Evolutionary conservation across 2,888 invertebrate species (phyloP).

Genomic region (Globia sparganii): DNA sequence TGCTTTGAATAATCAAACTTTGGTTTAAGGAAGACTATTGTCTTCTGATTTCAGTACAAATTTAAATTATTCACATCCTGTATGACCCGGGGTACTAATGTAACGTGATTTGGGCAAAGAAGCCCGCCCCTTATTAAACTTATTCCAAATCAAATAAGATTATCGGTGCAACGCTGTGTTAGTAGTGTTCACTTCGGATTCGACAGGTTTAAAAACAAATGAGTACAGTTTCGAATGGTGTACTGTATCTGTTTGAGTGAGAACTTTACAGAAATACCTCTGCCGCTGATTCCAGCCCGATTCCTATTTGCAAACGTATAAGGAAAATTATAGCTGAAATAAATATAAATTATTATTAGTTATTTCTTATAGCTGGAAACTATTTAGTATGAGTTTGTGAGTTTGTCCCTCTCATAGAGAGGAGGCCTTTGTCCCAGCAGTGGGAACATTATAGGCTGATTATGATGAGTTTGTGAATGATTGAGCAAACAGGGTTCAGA

Average conservation of each 20-base stretch:
- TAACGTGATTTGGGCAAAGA: slow-evolving; percentile 2
- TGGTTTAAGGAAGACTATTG: slow-evolving; percentile 13
- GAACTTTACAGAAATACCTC: background rate
- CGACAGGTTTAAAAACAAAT: slow-evolving; percentile 3
- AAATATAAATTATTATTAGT: no score
- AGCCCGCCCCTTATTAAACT: background rate
- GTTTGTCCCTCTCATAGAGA: no score
- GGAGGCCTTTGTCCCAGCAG: no score
- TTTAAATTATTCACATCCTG: slow-evolving; percentile 30
- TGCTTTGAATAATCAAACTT: slow-evolving; percentile 34
- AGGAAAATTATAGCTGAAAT: no score
- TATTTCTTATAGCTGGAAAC: background rate
- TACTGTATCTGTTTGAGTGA: background rate
- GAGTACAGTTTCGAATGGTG: background rate
- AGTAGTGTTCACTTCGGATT: background rate
- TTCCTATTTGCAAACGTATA: background rate
- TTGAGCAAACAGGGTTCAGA: background rate
- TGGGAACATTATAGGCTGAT: no score
- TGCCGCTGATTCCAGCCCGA: background rate
- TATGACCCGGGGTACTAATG: background rate
- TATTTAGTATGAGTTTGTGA: background rate
- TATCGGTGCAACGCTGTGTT: slow-evolving; percentile 2
- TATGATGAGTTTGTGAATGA: background rate
- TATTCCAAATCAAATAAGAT: slow-evolving; percentile 32
- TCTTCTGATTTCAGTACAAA: slow-evolving; percentile 28